Conservation (phyloP, 2,113 vertebrate species). For the Parus major region DNA sequence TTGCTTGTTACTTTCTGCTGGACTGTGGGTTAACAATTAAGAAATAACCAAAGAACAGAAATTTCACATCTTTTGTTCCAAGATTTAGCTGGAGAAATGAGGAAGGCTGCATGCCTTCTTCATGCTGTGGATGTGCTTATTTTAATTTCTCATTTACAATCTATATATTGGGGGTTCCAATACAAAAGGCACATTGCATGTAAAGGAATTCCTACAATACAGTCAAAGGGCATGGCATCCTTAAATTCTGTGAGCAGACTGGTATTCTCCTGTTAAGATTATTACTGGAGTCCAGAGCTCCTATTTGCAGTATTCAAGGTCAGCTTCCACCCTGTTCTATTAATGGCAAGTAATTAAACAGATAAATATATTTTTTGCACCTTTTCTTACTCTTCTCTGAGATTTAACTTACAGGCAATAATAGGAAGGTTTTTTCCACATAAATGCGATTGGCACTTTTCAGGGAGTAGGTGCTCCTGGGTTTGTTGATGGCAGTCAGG, state of each 20-base stretch:
- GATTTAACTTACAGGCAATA: slow-evolving; percentile 58
- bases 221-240: background rate
- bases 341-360: background rate
- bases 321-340: background rate
- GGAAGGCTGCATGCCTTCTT: background rate
- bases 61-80: background rate
- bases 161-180: fast-evolving
- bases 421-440: slow-evolving; percentile 36
- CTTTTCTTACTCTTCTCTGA: background rate
- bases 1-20: background rate
- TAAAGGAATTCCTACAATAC: background rate
- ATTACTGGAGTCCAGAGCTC: background rate
- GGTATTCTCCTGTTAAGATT: background rate
- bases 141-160: background rate
- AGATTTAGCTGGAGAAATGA: background rate
- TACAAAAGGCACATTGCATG: background rate
- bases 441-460: slow-evolving; percentile 69
- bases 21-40: background rate
- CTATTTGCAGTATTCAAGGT: background rate
- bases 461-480: slow-evolving; percentile 49
- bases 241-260: background rate
- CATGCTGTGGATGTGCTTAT: background rate
- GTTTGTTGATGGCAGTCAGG: slow-evolving; percentile 49
- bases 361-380: background rate
- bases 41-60: background rate